These are phyloP conservation scores for Ateles fusciceps DNA, from an alignment of 2,797 vertebrate genomes.

Conservation along the genomic window DNA sequence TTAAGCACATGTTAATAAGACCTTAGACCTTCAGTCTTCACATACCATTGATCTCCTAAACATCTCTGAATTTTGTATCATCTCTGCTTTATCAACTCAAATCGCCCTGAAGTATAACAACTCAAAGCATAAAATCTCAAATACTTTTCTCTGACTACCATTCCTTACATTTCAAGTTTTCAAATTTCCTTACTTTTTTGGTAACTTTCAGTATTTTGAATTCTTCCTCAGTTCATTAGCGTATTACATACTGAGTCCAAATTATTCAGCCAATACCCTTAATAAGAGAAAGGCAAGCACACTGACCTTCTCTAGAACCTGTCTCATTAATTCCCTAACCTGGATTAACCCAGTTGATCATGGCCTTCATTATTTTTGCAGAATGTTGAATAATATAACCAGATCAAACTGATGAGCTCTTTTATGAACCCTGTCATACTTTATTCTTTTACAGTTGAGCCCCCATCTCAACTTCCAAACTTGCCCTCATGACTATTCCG, in stretches of 20 bases:
- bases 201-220: not conserved
- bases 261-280: not conserved
- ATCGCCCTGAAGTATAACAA: not conserved
- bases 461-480: not conserved
- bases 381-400: not conserved
- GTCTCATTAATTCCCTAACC: not conserved
- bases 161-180: not conserved
- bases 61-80: not conserved
- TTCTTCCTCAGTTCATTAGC: not conserved
- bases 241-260: not conserved
- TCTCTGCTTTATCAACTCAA: not conserved
- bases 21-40: not conserved
- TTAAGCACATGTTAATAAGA: not conserved
- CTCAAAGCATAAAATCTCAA: not conserved
- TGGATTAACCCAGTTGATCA: not conserved
- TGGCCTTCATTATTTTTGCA: not conserved
- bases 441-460: not conserved
- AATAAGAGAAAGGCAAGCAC: not conserved
- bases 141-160: not conserved
- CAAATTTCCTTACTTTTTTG: not conserved
- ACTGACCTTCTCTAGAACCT: not conserved
- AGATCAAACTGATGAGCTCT: not conserved
- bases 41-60: not conserved
- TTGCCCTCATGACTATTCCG: not conserved
- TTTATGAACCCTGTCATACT: not conserved